Evolutionary conservation across 2,113 vertebrate species (phyloP).

Genomic region (Carassius auratus): DNA sequence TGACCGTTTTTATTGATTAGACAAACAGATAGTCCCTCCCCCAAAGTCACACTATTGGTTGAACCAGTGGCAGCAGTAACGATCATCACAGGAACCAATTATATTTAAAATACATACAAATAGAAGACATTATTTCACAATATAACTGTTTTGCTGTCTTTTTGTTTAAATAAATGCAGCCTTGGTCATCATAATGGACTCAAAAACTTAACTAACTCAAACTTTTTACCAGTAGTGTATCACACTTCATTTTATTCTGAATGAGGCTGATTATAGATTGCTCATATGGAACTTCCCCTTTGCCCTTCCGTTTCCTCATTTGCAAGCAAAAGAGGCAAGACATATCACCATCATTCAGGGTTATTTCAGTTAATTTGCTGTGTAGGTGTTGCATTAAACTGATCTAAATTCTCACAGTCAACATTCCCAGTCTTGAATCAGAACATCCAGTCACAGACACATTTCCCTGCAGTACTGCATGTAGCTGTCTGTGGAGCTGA

Average conservation of each 20-base stretch:
- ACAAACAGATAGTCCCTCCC: not conserved
- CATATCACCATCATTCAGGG: not conserved
- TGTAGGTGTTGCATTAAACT: not conserved
- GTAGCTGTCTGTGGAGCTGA: slow-evolving; percentile 11
- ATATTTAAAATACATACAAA: too few relatives aligned
- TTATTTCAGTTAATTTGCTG: slow-evolving; percentile 2
- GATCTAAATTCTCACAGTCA: not conserved
- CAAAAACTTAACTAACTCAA: not conserved
- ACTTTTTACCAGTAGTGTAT: not conserved
- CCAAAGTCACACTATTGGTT: not conserved
- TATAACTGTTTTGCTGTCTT: not conserved
- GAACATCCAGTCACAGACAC: not conserved
- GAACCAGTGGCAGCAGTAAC: too few relatives aligned
- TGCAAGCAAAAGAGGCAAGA: not conserved
- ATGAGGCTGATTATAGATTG: not conserved
- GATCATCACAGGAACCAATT: too few relatives aligned
- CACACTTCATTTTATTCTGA: too few relatives aligned
- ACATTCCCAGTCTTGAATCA: not conserved
- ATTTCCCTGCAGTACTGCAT: not conserved
- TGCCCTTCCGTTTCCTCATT: not conserved
- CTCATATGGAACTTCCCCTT: not conserved
- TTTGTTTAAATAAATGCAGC: not conserved
- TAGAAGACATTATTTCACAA: too few relatives aligned
- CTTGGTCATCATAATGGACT: not conserved
- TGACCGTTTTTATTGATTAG: not conserved